Percentiles rank a stretch among this genome's conserved stretches.
phyloP scores from a whole-genome alignment of 2,113 vertebrate genomes.

The Rhinopomastus cyanomelas region DNA sequence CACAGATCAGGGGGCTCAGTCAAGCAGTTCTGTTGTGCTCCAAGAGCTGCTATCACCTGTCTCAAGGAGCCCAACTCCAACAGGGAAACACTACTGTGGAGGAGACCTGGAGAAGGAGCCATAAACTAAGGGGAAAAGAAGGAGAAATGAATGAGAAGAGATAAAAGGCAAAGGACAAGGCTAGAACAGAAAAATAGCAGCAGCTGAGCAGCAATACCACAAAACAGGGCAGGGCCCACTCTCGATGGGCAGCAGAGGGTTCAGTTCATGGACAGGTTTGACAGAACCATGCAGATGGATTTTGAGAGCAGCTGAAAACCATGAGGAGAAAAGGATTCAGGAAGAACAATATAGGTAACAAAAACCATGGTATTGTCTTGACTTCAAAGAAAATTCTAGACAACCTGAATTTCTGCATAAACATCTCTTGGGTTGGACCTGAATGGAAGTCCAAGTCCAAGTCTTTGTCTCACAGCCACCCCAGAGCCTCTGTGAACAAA shows the following conservation, averaged over 20 bases:
- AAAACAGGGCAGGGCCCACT: background rate
- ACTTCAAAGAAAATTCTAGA: background rate
- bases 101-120: constrained; percentile 7
- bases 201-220: background rate
- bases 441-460: background rate
- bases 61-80: background rate
- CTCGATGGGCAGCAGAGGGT: background rate
- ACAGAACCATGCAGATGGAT: background rate
- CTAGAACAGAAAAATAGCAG: background rate
- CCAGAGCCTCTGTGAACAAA: background rate
- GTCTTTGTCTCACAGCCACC: background rate
- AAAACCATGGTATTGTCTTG: background rate
- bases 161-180: background rate
- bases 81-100: background rate
- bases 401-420: background rate
- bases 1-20: background rate
- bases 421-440: background rate
- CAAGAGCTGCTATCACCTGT: background rate
- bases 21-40: background rate
- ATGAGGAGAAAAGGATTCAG: background rate
- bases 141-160: background rate
- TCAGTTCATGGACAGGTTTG: background rate
- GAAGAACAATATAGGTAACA: background rate
- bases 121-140: background rate
- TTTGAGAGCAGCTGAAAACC: background rate